These are phyloP conservation scores for Chloroceryle aenea DNA, from an alignment of 2,113 vertebrate genomes.

Conservation along the genomic window DNA sequence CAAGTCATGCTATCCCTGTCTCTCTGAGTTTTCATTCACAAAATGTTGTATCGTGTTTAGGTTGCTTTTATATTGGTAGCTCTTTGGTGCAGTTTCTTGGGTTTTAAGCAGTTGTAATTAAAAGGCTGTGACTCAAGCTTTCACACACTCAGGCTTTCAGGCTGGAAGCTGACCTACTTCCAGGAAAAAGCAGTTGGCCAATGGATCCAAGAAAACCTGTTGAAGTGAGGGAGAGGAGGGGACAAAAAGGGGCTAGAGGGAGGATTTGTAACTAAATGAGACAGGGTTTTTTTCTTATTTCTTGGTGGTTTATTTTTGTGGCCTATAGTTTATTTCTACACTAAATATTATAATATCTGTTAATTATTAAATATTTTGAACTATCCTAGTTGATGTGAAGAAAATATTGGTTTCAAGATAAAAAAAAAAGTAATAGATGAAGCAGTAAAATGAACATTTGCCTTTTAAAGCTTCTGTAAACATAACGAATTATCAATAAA, in stretches of 20 bases:
- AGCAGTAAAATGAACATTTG: background rate
- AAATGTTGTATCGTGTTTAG: rapidly evolving
- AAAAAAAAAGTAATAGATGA: background rate
- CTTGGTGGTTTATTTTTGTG: background rate
- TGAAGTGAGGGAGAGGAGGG: background rate
- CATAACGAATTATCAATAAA: background rate
- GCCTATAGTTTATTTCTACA: background rate
- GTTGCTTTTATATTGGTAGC: background rate
- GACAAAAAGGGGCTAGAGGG: background rate
- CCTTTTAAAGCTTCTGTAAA: background rate
- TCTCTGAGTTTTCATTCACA: background rate
- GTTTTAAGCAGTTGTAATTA: background rate
- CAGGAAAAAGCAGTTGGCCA: background rate
- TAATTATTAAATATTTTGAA: background rate
- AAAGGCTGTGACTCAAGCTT: background rate
- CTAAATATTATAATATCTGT: background rate
- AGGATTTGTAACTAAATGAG: background rate
- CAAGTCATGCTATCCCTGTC: background rate
- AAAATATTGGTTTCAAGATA: background rate
- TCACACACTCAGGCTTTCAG: background rate
- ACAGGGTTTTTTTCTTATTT: background rate
- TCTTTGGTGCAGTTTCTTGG: background rate
- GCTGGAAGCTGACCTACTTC: conserved; percentile 22
- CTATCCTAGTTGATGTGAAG: background rate
- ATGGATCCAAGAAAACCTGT: background rate